Evolutionary conservation across 2,888 invertebrate species (phyloP).

Genomic region (Acholoe squamosa): DNA sequence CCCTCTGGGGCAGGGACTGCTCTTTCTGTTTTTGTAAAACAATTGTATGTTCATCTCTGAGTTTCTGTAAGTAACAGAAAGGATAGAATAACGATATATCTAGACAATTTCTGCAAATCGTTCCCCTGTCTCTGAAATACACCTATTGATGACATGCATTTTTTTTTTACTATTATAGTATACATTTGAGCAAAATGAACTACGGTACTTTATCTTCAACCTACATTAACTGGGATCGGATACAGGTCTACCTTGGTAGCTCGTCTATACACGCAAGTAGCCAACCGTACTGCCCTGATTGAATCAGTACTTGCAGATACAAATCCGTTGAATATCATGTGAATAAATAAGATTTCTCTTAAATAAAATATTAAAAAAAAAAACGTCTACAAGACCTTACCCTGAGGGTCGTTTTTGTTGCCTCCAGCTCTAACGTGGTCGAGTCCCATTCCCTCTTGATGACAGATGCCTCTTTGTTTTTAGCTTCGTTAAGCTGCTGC

Average conservation of each 20-base stretch:
- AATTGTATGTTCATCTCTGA: constrained; percentile 12
- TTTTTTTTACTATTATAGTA: not conserved
- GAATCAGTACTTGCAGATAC: no score
- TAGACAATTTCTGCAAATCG: not conserved
- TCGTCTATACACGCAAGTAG: not conserved
- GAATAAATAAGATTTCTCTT: no score
- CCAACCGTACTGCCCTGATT: not conserved
- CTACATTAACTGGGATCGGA: no score
- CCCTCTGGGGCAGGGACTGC: constrained; percentile 28
- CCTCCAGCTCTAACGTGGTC: constrained; percentile 72
- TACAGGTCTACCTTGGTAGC: not conserved
- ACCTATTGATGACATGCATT: not conserved
- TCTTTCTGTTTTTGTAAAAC: not conserved
- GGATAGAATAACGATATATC: not conserved
- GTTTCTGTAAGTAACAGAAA: constrained; percentile 39
- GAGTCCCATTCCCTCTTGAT: constrained; percentile 72
- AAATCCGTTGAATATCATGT: no score
- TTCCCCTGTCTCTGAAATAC: not conserved
- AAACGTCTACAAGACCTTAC: constrained; percentile 69
- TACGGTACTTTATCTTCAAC: no score
- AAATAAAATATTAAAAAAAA: not conserved
- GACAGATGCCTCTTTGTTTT: not conserved
- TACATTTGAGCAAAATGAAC: not conserved
- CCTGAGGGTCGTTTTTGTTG: constrained; percentile 74
- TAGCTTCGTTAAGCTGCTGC: not conserved